Conservation (phyloP, 2,888 invertebrate species). For the Eledona agricola region DNA sequence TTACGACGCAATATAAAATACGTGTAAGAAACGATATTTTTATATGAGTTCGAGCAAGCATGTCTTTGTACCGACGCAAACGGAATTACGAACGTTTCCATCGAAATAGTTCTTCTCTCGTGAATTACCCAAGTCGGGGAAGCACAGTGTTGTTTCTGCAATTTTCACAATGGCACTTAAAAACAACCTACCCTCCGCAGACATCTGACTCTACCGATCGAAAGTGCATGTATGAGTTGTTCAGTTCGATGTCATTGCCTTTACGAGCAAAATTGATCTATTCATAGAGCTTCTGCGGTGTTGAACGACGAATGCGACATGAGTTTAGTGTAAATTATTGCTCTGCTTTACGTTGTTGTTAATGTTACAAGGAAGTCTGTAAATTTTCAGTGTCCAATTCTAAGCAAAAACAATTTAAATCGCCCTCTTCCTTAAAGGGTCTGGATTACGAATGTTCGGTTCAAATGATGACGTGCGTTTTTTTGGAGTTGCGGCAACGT, state of each 20-base stretch:
- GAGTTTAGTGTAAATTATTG: slow-evolving; percentile 36
- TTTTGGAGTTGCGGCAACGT: too few relatives aligned
- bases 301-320: too few relatives aligned
- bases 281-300: too few relatives aligned
- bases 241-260: slow-evolving; percentile 54
- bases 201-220: slow-evolving; percentile 38
- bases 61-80: slow-evolving; percentile 31
- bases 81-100: slow-evolving; percentile 50
- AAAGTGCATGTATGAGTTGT: too few relatives aligned
- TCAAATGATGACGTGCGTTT: too few relatives aligned
- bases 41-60: slow-evolving; percentile 21
- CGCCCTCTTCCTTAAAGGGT: too few relatives aligned
- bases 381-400: too few relatives aligned
- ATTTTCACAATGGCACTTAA: too few relatives aligned
- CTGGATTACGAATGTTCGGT: too few relatives aligned
- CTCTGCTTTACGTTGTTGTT: slow-evolving; percentile 62
- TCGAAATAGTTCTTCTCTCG: slow-evolving; percentile 50
- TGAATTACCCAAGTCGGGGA: slow-evolving; percentile 40
- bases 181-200: slow-evolving; percentile 30
- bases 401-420: too few relatives aligned
- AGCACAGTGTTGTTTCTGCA: too few relatives aligned
- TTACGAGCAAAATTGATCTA: slow-evolving; percentile 57
- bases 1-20: slow-evolving; percentile 54
- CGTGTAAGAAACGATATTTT: slow-evolving; percentile 7
- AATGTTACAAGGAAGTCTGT: slow-evolving; percentile 60